These are phyloP conservation scores for Pollenia amentaria DNA, from an alignment of 2,888 invertebrate genomes.

Conservation along the genomic window DNA sequence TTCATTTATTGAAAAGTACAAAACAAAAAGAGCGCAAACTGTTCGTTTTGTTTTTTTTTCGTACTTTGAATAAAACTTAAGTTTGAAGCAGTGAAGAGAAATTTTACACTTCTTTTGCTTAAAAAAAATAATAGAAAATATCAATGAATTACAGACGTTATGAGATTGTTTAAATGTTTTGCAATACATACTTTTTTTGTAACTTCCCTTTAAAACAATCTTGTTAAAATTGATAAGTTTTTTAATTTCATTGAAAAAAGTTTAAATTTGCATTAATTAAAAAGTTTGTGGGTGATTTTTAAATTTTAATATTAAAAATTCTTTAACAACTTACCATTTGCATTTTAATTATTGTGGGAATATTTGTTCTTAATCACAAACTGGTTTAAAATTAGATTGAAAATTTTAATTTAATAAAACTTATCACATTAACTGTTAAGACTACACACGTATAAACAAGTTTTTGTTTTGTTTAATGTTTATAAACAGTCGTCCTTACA, in stretches of 20 bases:
- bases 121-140: no score
- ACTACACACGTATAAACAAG: slow-evolving; percentile 8
- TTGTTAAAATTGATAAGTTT: slow-evolving; percentile 1
- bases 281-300: slow-evolving; percentile 22
- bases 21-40: no score
- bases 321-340: not conserved
- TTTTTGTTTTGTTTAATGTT: slow-evolving; percentile 3
- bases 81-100: no score
- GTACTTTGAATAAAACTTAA: no score
- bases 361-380: slow-evolving; percentile 27
- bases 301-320: not conserved
- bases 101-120: no score
- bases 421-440: slow-evolving; percentile 14
- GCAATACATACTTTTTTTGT: slow-evolving; percentile 14
- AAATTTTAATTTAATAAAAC: not conserved
- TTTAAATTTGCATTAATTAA: no score
- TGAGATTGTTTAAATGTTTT: slow-evolving; percentile 14
- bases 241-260: not conserved
- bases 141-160: no score
- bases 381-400: slow-evolving; percentile 28
- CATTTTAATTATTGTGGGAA: slow-evolving; percentile 29
- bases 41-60: no score
- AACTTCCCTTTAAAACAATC: slow-evolving; percentile 10
- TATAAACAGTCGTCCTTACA: not conserved
- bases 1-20: no score